These are phyloP conservation scores for Lithophane semibrunnea DNA, from an alignment of 2,888 invertebrate species.

Conservation along the genomic window DNA sequence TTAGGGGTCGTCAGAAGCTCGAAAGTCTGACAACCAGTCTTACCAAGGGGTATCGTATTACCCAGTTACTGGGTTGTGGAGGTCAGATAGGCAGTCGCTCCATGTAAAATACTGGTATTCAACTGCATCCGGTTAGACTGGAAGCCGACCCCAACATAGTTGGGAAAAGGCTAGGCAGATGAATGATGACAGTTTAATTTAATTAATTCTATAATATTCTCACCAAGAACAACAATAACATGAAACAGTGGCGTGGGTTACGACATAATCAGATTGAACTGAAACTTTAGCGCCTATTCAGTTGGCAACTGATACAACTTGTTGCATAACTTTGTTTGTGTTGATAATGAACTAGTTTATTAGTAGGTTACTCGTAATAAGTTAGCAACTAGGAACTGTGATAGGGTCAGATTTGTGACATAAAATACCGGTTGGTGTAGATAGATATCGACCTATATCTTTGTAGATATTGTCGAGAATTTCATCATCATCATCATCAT, in stretches of 20 bases:
- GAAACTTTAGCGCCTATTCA: conserved; percentile 21
- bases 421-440: background rate
- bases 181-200: too few species aligned
- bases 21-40: too few species aligned
- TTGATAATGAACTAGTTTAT: conserved; percentile 30
- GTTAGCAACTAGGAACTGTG: background rate
- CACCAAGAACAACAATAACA: conserved; percentile 1
- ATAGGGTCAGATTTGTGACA: background rate
- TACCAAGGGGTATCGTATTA: too few species aligned
- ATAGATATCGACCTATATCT: background rate
- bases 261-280: conserved; percentile 19
- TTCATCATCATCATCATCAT: too few species aligned
- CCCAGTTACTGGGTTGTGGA: too few species aligned
- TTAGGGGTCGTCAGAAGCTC: too few species aligned
- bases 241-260: conserved; percentile 11
- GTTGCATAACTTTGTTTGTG: conserved; percentile 28
- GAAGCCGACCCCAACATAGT: too few species aligned
- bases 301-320: conserved; percentile 20
- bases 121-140: too few species aligned
- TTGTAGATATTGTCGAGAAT: background rate
- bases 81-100: too few species aligned
- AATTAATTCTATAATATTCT: background rate
- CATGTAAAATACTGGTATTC: too few species aligned
- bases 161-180: too few species aligned
- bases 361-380: conserved; percentile 1